phyloP scores from a whole-genome alignment of 2,888 invertebrate species.

The Nematopogon swammerdamellus region DNA sequence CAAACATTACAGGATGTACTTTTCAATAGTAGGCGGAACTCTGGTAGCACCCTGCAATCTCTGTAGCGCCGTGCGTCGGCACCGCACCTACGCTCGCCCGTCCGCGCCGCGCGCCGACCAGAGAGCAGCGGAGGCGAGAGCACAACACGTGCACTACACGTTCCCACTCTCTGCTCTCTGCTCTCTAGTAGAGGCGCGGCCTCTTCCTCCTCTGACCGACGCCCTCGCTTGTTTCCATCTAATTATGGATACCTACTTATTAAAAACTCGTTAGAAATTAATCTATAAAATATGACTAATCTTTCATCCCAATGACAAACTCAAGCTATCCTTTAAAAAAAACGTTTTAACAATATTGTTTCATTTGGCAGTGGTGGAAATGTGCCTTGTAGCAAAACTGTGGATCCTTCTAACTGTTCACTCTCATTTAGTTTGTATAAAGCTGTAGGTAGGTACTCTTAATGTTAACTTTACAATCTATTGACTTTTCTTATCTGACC shows the following conservation, averaged over 20 bases:
- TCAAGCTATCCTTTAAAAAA: conserved; percentile 36
- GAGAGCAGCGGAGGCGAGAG: no score
- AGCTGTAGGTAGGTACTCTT: conserved; percentile 33
- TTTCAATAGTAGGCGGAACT: conserved; percentile 53
- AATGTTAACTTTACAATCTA: conserved; percentile 40
- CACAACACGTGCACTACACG: no score
- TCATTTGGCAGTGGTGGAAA: conserved; percentile 54
- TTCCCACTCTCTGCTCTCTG: no score
- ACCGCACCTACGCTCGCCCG: conserved; percentile 11
- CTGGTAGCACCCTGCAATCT: conserved; percentile 45
- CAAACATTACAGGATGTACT: conserved; percentile 48
- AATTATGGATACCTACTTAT: conserved; percentile 12
- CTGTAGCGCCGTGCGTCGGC: conserved; percentile 32
- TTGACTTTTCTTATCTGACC: conserved; percentile 45
- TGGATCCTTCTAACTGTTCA: conserved; percentile 1
- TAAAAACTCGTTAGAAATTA: conserved; percentile 44
- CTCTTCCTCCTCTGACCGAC: no score
- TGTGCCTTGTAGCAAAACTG: conserved; percentile 55
- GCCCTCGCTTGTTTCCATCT: no score
- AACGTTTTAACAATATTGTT: conserved; percentile 16
- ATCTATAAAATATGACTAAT: conserved; percentile 52
- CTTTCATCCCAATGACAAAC: conserved; percentile 40
- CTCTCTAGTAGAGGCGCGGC: no score
- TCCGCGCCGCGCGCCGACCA: no score
- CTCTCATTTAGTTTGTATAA: conserved; percentile 40